Evolutionary conservation across 1,140 invertebrate species (phyloP).

Genomic region (Eumeta japonica): DNA sequence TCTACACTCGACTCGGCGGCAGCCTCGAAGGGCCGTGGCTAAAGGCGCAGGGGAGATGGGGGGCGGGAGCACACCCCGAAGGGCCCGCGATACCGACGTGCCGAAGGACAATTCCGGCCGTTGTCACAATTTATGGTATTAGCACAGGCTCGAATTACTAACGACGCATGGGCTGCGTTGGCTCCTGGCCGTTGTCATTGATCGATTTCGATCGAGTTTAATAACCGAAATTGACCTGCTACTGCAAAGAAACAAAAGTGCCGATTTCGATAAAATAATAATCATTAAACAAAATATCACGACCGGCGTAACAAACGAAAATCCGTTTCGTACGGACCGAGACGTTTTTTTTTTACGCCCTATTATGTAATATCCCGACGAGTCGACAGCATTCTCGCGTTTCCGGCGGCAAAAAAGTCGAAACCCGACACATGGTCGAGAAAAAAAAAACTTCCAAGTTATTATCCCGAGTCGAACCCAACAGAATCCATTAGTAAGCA

Average conservation of each 20-base stretch:
- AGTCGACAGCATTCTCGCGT: conserved; percentile 43
- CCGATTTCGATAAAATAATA: too few species aligned
- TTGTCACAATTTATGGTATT: conserved; percentile 52
- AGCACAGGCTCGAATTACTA: too few species aligned
- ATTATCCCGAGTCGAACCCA: conserved; percentile 57
- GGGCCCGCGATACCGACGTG: conserved; percentile 9
- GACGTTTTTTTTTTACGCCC: too few species aligned
- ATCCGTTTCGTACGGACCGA: too few species aligned
- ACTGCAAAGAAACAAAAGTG: too few species aligned
- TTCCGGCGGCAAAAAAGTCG: conserved; percentile 49
- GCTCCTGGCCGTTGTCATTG: too few species aligned
- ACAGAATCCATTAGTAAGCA: conserved; percentile 58
- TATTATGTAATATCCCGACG: too few species aligned
- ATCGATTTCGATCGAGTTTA: too few species aligned
- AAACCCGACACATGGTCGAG: conserved; percentile 43
- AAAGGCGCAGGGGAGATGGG: not conserved
- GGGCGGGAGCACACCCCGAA: not conserved
- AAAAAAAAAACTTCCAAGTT: conserved; percentile 51
- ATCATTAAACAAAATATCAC: too few species aligned
- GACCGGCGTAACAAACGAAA: too few species aligned
- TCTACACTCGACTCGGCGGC: conserved; percentile 38
- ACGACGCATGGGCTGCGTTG: too few species aligned
- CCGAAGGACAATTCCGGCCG: conserved; percentile 29
- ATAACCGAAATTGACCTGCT: too few species aligned
- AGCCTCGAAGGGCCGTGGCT: conserved; percentile 26